Percentiles rank a stretch among this genome's conserved stretches.
These are phyloP conservation scores for Casuarius casuarius DNA, from an alignment of 2,113 vertebrate species.

Conservation along the genomic window DNA sequence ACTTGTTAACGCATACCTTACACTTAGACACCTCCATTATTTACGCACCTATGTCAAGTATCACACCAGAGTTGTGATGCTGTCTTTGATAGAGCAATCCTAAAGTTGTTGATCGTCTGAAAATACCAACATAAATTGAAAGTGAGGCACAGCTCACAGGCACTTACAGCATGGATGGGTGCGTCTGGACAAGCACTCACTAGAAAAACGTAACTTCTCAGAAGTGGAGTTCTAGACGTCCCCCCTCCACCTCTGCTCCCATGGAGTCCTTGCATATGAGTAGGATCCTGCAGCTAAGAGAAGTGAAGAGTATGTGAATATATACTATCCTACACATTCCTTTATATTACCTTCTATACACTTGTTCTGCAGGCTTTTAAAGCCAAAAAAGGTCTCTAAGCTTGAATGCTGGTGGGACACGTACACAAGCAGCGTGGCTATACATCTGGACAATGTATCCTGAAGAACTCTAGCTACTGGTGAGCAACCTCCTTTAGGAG, in stretches of 20 bases:
- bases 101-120: conserved; percentile 9
- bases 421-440: neutral
- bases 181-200: neutral
- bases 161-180: neutral
- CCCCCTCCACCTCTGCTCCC: neutral
- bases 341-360: neutral
- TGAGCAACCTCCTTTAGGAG: neutral
- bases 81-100: neutral
- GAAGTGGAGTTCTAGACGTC: neutral
- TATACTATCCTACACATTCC: neutral
- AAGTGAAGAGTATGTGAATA: neutral
- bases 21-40: neutral
- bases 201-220: neutral
- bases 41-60: neutral
- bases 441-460: neutral
- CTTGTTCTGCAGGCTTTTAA: neutral
- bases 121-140: conserved; percentile 11
- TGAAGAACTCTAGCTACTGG: neutral
- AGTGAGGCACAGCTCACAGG: neutral
- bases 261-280: neutral
- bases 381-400: neutral
- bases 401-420: neutral
- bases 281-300: neutral
- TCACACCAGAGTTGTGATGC: neutral
- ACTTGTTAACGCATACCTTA: neutral